A percentile compares a stretch with the other conserved stretches of the same genome.
These are phyloP conservation scores for Thymelicus lineola DNA, from an alignment of 2,888 invertebrate genomes.

Conservation along the genomic window DNA sequence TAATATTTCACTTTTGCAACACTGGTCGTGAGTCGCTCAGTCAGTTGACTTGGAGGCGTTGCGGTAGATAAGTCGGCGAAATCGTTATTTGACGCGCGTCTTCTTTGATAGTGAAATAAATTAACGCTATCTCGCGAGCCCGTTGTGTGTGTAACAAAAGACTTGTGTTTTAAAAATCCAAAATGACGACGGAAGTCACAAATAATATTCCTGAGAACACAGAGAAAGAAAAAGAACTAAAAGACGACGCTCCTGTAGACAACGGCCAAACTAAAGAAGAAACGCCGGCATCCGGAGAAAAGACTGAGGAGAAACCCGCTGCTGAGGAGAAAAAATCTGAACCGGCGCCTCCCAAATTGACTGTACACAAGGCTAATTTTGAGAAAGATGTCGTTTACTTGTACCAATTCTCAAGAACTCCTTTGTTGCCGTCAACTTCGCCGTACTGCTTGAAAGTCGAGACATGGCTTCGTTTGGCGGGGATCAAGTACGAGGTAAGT, in stretches of 20 bases:
- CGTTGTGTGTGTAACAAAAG: conserved; percentile 53
- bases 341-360: conserved; percentile 89
- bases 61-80: conserved; percentile 47
- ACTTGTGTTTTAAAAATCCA: conserved; percentile 52
- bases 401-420: conserved; percentile 96
- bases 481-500: conserved; percentile 97
- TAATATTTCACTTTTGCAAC: too few species aligned
- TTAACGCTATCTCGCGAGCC: conserved; percentile 46
- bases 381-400: conserved; percentile 97
- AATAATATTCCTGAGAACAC: conserved; percentile 87
- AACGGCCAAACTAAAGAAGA: conserved; percentile 77
- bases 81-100: conserved; percentile 46
- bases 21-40: too few species aligned
- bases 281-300: conserved; percentile 74
- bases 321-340: conserved; percentile 85
- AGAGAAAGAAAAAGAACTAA: conserved; percentile 86
- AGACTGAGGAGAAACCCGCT: conserved; percentile 69
- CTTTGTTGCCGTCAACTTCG: conserved; percentile 94
- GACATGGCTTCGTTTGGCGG: conserved; percentile 96
- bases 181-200: conserved; percentile 92
- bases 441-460: conserved; percentile 98
- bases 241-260: conserved; percentile 82
- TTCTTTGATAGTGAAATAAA: conserved; percentile 49
- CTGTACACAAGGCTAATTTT: conserved; percentile 94
- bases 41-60: conserved; percentile 51